Evolutionary conservation across 92 coral and sea anemone genomes (phyloP).

Genomic region (Hydrozoanthus gracilis): DNA sequence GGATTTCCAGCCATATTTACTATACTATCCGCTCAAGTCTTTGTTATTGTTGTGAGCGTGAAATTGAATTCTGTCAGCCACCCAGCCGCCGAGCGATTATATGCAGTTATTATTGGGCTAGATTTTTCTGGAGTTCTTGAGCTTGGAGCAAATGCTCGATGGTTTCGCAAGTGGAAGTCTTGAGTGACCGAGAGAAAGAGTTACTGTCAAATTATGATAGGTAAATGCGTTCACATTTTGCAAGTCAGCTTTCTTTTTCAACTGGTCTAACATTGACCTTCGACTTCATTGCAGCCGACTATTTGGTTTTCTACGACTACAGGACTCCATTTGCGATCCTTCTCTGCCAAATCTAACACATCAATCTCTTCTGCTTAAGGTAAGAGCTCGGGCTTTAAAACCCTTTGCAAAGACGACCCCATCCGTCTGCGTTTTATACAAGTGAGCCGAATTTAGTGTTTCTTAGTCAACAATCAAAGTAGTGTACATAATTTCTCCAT

Average conservation of each 20-base stretch:
- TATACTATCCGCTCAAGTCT: conserved; percentile 63
- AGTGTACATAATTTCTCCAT: background rate
- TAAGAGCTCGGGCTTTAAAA: conserved; percentile 56
- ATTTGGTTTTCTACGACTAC: conserved; percentile 96
- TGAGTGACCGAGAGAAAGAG: conserved; percentile 99
- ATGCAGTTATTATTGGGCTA: conserved; percentile 41
- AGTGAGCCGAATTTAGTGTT: background rate
- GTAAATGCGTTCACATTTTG: conserved; percentile 56
- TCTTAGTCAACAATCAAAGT: background rate
- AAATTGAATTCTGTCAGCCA: conserved; percentile 64
- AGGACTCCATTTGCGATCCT: conserved; percentile 96
- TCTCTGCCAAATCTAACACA: conserved; percentile 91
- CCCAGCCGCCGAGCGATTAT: conserved; percentile 32
- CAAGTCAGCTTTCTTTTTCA: conserved; percentile 41
- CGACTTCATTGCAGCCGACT: conserved; percentile 81
- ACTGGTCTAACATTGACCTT: conserved; percentile 41
- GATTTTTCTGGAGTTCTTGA: conserved; percentile 67
- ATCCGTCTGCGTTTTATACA: conserved; percentile 6
- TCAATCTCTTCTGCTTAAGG: conserved; percentile 91
- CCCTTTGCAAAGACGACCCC: background rate
- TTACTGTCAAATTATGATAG: conserved; percentile 96
- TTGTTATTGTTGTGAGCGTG: conserved; percentile 89
- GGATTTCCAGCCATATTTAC: conserved; percentile 48
- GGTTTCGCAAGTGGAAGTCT: conserved; percentile 98
- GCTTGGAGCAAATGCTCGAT: conserved; percentile 92